Evolutionary conservation across 1,140 invertebrate species (phyloP).

Genomic region (Pseudomyrmex pallidus): DNA sequence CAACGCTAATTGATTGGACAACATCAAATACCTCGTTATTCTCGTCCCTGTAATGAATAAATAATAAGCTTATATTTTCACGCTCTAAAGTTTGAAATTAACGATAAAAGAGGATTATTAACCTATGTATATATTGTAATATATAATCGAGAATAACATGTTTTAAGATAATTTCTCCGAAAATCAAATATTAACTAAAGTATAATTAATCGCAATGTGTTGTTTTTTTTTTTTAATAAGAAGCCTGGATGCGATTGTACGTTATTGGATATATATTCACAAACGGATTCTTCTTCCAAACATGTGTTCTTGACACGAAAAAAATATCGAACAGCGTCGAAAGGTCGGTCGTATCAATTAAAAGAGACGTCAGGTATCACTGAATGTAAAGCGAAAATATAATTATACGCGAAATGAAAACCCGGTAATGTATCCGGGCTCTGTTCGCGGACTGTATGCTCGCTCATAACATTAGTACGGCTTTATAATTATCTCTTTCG

Average conservation of each 20-base stretch:
- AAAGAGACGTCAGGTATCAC: slow-evolving; percentile 41
- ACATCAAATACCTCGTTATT: not conserved
- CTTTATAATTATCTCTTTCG: slow-evolving; percentile 56
- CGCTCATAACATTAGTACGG: slow-evolving; percentile 35
- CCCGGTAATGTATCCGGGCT: not conserved
- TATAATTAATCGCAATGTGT: too few relatives aligned
- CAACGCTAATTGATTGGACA: slow-evolving; percentile 38
- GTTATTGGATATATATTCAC: slow-evolving; percentile 6
- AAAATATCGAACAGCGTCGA: slow-evolving; percentile 18
- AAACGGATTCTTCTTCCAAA: slow-evolving; percentile 4
- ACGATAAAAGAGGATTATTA: slow-evolving; percentile 40
- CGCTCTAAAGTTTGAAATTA: slow-evolving; percentile 17
- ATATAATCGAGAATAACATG: slow-evolving; percentile 26
- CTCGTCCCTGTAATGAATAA: not conserved
- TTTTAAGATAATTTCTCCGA: slow-evolving; percentile 20
- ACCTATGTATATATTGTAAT: not conserved
- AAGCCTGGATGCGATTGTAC: not conserved
- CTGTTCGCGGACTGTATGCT: not conserved
- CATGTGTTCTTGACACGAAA: not conserved
- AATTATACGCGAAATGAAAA: slow-evolving; percentile 50
- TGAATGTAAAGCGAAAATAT: slow-evolving; percentile 24
- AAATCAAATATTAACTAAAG: not conserved
- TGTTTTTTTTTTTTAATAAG: too few relatives aligned
- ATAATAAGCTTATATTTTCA: slow-evolving; percentile 28
- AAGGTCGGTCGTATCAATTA: slow-evolving; percentile 44